Evolutionary conservation across 2,113 vertebrate species (phyloP).

Genomic region (Poecile atricapillus): DNA sequence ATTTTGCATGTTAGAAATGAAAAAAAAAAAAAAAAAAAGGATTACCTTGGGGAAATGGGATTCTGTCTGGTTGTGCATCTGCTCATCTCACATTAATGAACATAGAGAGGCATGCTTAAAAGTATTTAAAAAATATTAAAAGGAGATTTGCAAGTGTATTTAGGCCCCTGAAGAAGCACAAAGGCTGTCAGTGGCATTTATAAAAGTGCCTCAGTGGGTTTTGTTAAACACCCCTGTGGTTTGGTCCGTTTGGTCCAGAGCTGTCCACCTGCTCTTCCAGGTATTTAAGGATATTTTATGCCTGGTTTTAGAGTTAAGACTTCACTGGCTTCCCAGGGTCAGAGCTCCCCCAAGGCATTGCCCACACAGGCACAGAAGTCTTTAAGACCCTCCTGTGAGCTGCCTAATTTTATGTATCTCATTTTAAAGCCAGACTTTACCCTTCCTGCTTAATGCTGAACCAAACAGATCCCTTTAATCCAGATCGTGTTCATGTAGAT

Average conservation of each 20-base stretch:
- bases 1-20: slow-evolving; percentile 28
- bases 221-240: neutral
- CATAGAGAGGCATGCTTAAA: slow-evolving; percentile 28
- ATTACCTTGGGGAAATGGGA: slow-evolving; percentile 48
- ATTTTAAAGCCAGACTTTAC: neutral
- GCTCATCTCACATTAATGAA: slow-evolving; percentile 29
- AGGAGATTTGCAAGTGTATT: slow-evolving; percentile 22
- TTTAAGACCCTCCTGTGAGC: neutral
- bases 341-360: neutral
- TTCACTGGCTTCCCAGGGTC: neutral
- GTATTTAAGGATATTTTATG: neutral
- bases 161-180: neutral
- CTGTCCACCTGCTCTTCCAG: neutral
- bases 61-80: slow-evolving; percentile 56
- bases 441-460: slow-evolving; percentile 15
- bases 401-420: neutral
- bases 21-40: neutral
- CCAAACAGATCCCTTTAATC: slow-evolving; percentile 52
- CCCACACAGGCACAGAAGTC: neutral
- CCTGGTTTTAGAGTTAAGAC: neutral
- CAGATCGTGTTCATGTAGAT: slow-evolving; percentile 23
- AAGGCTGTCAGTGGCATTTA: neutral
- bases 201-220: neutral
- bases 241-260: neutral
- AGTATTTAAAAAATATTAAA: slow-evolving; percentile 32